Evolutionary conservation across 2,797 vertebrate species (phyloP).

Genomic region (Cyclopterus lumpus): DNA sequence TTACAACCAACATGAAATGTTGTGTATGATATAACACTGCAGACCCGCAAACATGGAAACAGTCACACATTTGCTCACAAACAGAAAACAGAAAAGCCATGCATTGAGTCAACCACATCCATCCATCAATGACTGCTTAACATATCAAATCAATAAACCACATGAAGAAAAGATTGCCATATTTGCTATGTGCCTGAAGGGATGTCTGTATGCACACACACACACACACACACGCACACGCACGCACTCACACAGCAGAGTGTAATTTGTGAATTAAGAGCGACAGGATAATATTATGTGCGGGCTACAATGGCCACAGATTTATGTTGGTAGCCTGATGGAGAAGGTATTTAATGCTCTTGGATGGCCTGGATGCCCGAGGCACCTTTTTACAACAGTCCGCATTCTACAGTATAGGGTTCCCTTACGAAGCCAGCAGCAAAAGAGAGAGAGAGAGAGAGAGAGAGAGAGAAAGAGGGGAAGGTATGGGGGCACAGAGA

Average conservation of each 20-base stretch:
- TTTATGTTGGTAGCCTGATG: slow-evolving; percentile 54
- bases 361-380: slow-evolving; percentile 67
- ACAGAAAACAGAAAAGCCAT: slow-evolving; percentile 53
- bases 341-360: slow-evolving; percentile 69
- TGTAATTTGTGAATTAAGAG: slow-evolving; percentile 55
- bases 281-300: slow-evolving; percentile 49
- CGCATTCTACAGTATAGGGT: slow-evolving; percentile 65
- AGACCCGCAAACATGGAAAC: slow-evolving; percentile 39
- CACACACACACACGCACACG: background rate
- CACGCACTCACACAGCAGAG: slow-evolving; percentile 6
- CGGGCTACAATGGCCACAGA: slow-evolving; percentile 51
- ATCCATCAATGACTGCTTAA: slow-evolving; percentile 72
- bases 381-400: slow-evolving; percentile 71
- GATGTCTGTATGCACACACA: slow-evolving; percentile 22
- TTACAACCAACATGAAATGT: slow-evolving; percentile 40
- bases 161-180: slow-evolving; percentile 50
- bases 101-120: slow-evolving; percentile 53
- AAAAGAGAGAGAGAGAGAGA: slow-evolving; percentile 21
- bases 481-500: slow-evolving; percentile 16
- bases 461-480: slow-evolving; percentile 12
- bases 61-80: slow-evolving; percentile 48
- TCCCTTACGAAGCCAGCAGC: slow-evolving; percentile 57
- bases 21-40: slow-evolving; percentile 49
- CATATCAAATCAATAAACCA: slow-evolving; percentile 78
- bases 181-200: slow-evolving; percentile 36